Evolutionary conservation across 2,113 vertebrate genomes (phyloP), one percentile per base, ranked within the genome.

Genomic region (Antechinus stuartii): DNA sequence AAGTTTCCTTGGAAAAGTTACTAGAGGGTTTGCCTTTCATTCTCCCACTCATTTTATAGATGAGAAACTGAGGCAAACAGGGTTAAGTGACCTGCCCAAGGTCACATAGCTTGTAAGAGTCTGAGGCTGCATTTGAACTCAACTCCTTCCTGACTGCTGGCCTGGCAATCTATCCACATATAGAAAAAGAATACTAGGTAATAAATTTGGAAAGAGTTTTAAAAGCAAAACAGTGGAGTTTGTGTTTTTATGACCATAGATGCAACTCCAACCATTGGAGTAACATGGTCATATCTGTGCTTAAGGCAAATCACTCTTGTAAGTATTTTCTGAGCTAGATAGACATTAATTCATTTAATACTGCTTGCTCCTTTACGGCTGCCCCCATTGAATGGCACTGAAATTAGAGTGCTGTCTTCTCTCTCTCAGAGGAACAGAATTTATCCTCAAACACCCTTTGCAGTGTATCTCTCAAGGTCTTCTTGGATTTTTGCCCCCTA

Each of bases 361-460:
- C 16, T 76, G 16, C 61, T 68, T 68, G 16, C 19, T 42, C 76
- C 46, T 52, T 42, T 30, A 35, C 26, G 0, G 19, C 22, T 9
- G 42, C 2, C 92, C 14, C 19, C 57, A 54, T 22, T 10, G 57
- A 52, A 89, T 35, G 91, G 1, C 30, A 1, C 0, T 16, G 25
- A 46, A 8, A 9, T 1, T 46, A 1, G 91, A 7, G 91, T 57
- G 7, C 27, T 8, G 0, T n/a, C 91, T 35, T 42, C n/a, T 76
- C 68, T 76, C 68, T 76, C 68, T 76, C 68, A 42, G 7, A 16
- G 68, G 84, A 35, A 25, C 22, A 42, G 26, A 2, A 53, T 50
- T 54, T 54, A 89, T 90, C 90, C 23, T 93, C 94, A 92, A 94
- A 93, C 89, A 47, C n/a, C 93, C 91, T 95, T 76, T 91, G 84